phyloP scores from a whole-genome alignment of 2,797 vertebrate genomes.

The Xenopus petersii region DNA sequence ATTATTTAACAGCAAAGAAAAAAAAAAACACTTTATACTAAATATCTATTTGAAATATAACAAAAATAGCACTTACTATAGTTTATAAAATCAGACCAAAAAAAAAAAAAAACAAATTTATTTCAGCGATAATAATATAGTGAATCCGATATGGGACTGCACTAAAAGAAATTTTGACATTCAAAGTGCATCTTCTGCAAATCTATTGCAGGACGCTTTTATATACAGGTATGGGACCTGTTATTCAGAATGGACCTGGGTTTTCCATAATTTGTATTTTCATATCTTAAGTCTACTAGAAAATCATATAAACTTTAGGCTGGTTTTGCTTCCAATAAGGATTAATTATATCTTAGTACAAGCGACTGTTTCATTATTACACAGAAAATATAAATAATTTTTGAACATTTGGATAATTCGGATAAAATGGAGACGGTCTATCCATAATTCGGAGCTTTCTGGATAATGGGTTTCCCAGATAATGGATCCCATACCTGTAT shows the following conservation, averaged over 20 bases:
- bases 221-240: neutral
- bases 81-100: constrained; percentile 74
- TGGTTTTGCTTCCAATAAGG: too few relatives aligned
- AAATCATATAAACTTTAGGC: too few relatives aligned
- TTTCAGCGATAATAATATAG: constrained; percentile 65
- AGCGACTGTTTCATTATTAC: too few relatives aligned
- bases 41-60: constrained; percentile 98
- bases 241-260: too few relatives aligned
- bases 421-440: too few relatives aligned
- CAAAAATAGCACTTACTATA: constrained; percentile 97
- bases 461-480: too few relatives aligned
- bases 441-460: too few relatives aligned
- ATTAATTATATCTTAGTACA: too few relatives aligned
- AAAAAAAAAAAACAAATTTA: constrained; percentile 44
- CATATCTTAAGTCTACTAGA: too few relatives aligned
- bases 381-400: neutral
- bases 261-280: too few relatives aligned
- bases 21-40: constrained; percentile 82
- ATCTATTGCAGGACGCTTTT: constrained; percentile 61
- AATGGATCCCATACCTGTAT: neutral
- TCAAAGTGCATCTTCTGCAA: constrained; percentile 77
- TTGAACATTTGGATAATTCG: too few relatives aligned
- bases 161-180: constrained; percentile 56
- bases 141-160: constrained; percentile 57
- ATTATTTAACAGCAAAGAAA: constrained; percentile 92